Percentiles rank a stretch among this genome's conserved stretches.
Conservation (phyloP, 2,113 vertebrate species). For the Chlorodrepanis virens region DNA sequence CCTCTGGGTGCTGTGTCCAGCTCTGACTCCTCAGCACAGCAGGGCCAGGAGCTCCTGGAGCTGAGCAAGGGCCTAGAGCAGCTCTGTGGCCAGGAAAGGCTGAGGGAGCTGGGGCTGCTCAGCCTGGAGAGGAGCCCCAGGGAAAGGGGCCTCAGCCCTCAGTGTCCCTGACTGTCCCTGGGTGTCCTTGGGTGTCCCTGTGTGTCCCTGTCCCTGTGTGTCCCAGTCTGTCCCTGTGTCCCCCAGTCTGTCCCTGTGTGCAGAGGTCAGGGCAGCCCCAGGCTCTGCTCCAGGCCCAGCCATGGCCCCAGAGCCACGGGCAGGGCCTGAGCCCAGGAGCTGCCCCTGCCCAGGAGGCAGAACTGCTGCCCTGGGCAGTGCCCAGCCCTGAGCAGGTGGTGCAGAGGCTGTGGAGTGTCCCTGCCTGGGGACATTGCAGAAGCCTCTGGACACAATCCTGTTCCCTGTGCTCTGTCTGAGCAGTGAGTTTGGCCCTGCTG, state of each 20-base stretch:
- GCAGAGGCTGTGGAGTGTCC: neutral
- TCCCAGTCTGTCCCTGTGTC: too few relatives aligned
- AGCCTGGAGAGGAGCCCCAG: neutral
- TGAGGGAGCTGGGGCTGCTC: neutral
- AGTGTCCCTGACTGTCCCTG: neutral
- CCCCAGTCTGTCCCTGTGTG: too few relatives aligned
- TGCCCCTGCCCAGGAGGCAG: too few relatives aligned
- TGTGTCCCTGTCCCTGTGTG: neutral
- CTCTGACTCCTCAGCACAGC: neutral
- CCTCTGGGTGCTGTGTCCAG: neutral
- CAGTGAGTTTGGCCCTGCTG: neutral
- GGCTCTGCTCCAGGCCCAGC: neutral
- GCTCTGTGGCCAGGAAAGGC: neutral
- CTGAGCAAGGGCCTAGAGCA: neutral
- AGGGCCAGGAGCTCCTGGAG: neutral
- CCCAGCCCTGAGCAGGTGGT: neutral
- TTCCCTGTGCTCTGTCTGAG: too few relatives aligned
- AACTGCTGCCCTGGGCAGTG: neutral
- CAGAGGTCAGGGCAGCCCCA: neutral
- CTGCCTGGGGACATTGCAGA: neutral
- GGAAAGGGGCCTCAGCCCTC: neutral
- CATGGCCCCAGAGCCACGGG: neutral
- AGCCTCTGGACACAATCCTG: rapidly evolving
- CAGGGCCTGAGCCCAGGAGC: neutral
- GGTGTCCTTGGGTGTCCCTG: too few relatives aligned